phyloP scores from a whole-genome alignment of 53 echinoderm and acorn worm genomes.

The Crossaster papposus region DNA sequence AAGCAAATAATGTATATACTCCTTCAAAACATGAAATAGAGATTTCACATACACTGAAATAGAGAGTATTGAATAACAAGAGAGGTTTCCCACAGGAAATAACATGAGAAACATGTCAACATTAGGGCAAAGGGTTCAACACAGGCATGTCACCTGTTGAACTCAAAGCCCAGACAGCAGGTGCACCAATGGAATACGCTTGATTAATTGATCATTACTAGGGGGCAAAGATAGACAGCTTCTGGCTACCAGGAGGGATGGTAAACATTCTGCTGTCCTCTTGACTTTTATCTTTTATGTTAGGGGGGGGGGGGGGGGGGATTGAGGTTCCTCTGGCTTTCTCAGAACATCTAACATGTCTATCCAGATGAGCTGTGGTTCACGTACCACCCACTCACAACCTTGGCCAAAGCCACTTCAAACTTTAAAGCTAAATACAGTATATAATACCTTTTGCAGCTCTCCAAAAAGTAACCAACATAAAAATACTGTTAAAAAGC shows the following conservation, averaged over 20 bases:
- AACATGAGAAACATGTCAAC: neutral
- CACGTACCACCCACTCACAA: neutral
- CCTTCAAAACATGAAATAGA: too few relatives aligned
- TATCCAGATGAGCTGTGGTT: neutral
- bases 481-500: too few relatives aligned
- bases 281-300: neutral
- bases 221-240: neutral
- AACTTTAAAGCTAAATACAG: neutral
- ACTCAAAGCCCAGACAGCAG: neutral
- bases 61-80: neutral
- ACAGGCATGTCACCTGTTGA: neutral
- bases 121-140: neutral
- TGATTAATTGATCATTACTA: conserved; percentile 4
- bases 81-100: neutral
- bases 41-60: too few relatives aligned
- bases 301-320: too few relatives aligned
- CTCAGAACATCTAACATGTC: neutral
- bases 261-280: neutral
- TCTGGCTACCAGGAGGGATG: neutral
- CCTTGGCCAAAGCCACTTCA: neutral
- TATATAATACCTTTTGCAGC: too few relatives aligned
- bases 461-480: too few relatives aligned
- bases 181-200: neutral
- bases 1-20: too few relatives aligned
- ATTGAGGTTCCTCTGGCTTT: too few relatives aligned